Evolutionary conservation across 2,797 vertebrate species (phyloP).

Genomic region (Leptodon cayanensis): DNA sequence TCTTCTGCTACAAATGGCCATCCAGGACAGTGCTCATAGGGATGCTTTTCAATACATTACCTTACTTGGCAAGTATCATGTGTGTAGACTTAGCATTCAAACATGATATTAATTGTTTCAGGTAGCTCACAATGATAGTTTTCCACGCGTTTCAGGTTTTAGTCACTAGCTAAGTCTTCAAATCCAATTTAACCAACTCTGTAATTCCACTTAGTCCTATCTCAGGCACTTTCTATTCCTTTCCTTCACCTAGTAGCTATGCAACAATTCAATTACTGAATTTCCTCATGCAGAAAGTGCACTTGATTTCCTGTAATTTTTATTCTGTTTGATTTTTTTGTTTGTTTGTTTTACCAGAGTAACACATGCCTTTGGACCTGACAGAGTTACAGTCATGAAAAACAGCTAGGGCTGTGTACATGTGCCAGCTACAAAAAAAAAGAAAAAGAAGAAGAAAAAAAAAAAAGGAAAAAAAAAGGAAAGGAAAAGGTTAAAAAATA

Average conservation of each 20-base stretch:
- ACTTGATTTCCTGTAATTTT: constrained; percentile 34
- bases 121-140: neutral
- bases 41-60: neutral
- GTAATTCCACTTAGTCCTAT: constrained; percentile 25
- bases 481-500: constrained; percentile 25
- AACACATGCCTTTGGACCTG: constrained; percentile 31
- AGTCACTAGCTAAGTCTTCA: constrained; percentile 27
- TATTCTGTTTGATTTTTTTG: constrained; percentile 10
- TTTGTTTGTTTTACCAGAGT: neutral
- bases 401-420: neutral
- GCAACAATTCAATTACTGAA: constrained; percentile 62
- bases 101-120: neutral
- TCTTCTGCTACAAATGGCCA: neutral
- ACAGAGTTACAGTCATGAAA: constrained; percentile 38
- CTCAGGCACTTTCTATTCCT: constrained; percentile 17
- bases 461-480: neutral
- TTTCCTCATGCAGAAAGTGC: constrained; percentile 54
- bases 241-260: constrained; percentile 5
- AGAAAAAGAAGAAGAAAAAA: neutral
- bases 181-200: constrained; percentile 38
- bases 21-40: neutral
- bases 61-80: neutral
- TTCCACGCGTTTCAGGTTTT: neutral
- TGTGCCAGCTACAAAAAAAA: neutral
- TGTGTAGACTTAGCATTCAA: neutral